Evolutionary conservation across 1,140 invertebrate genomes (phyloP), one percentile per base, ranked within the genome.

Genomic region (Cydia amplana): DNA sequence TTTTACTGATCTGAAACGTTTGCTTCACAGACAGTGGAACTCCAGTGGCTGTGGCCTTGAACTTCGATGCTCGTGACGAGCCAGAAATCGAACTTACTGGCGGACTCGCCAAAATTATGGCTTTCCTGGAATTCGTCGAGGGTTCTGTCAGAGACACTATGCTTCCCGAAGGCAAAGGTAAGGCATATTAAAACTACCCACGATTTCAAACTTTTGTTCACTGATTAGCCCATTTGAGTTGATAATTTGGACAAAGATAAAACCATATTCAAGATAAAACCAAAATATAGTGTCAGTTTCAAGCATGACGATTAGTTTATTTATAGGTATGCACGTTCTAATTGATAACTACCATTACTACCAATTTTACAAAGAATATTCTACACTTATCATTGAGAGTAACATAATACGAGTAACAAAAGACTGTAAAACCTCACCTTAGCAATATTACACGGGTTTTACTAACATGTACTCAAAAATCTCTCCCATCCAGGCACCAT

Each of bases 11-110:
- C 16, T 49, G 0, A 16, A 49, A n/a, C 51, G 36, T 40, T 55
- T 55, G n/a, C 14, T n/a, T 55, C 70, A 14, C 73, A 88, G 87
- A 51, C 4, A 78, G 76, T 4, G 85, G 86, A 1, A 75, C 40
- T 1, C 85, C 87, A 18, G 82, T 91, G 9, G 96, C 95, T 0
- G 95, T 96, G 0, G 94, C 95, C 0, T 84, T 98, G 1, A 97
- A 97, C 87, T 97, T 97, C 79, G 97, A 97, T 87, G 95, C 95
- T 0, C 93, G 95, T 16, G 95, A 97, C 77, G 96, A 97, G 83
- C 97, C 97, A 0, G 95, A 96, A 63, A 91, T 97, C 1, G 93
- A 95, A 20, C 91, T 96, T 14, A 86, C 93, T 0, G 95, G 95
- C 0, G 95, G 96, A 79, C 88, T 98, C 9, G 91, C 89, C 14